Evolutionary conservation across 1,140 invertebrate genomes (phyloP).

Genomic region (Archegozetes longisetosus): DNA sequence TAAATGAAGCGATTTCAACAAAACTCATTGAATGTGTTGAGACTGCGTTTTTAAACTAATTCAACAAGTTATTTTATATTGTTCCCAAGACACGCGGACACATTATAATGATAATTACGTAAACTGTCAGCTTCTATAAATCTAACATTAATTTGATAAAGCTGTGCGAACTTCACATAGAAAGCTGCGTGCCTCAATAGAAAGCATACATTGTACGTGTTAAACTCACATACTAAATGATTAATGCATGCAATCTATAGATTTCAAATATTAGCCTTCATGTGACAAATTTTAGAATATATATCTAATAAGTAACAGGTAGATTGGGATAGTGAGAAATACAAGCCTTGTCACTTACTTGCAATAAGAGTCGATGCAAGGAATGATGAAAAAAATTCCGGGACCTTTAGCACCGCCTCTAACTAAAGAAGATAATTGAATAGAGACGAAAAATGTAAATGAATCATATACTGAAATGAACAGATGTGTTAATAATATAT

Average conservation of each 20-base stretch:
- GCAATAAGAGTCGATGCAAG: slow-evolving; percentile 40
- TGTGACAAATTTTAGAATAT: neutral
- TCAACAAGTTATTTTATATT: too few species aligned
- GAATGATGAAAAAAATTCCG: slow-evolving; percentile 40
- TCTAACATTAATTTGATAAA: too few species aligned
- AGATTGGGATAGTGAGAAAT: too few species aligned
- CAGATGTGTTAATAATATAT: too few species aligned
- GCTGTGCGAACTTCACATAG: neutral
- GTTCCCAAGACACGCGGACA: too few species aligned
- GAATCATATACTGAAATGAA: too few species aligned
- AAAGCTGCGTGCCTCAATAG: neutral
- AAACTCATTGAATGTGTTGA: too few species aligned
- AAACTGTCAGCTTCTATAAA: too few species aligned
- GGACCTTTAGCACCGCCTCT: slow-evolving; percentile 73
- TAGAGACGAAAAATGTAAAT: too few species aligned
- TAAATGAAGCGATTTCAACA: too few species aligned
- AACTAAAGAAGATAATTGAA: slow-evolving; percentile 62
- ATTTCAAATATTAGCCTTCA: neutral
- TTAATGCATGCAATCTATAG: neutral
- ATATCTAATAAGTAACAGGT: neutral
- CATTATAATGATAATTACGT: too few species aligned
- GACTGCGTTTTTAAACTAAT: too few species aligned
- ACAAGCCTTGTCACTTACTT: neutral
- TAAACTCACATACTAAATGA: neutral
- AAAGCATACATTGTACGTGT: neutral